Evolutionary conservation across 1,140 invertebrate species (phyloP).

Genomic region (Artemia franciscana): DNA sequence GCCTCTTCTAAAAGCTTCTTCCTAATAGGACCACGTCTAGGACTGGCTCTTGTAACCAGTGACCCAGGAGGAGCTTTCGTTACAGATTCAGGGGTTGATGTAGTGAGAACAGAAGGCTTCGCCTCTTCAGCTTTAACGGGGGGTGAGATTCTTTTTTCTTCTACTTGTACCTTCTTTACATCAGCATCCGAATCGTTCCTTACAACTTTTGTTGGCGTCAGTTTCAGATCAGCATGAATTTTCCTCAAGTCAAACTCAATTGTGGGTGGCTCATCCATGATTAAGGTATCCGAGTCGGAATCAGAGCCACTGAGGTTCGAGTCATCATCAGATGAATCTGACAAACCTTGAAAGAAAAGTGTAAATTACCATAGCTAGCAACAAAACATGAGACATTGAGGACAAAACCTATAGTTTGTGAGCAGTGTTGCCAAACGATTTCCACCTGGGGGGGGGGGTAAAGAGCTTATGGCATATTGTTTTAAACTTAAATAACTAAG

Average conservation of each 20-base stretch:
- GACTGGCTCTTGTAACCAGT: not conserved
- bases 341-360: not conserved
- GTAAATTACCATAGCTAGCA: too few relatives aligned
- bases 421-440: too few relatives aligned
- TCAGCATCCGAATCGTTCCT: not conserved
- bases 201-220: constrained; percentile 16
- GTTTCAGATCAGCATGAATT: constrained; percentile 56
- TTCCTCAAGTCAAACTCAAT: constrained; percentile 45
- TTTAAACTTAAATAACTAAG: too few relatives aligned
- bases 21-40: not conserved
- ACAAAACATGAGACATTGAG: too few relatives aligned
- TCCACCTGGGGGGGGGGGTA: too few relatives aligned
- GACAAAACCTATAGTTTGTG: too few relatives aligned
- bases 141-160: not conserved
- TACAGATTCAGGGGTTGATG: too few relatives aligned
- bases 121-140: not conserved
- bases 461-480: too few relatives aligned
- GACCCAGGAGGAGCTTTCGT: too few relatives aligned
- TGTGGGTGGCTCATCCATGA: constrained; percentile 3
- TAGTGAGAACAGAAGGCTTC: not conserved
- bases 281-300: not conserved
- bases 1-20: not conserved
- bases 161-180: too few relatives aligned
- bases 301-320: not conserved
- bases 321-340: constrained; percentile 1